Conservation (phyloP, 2,113 vertebrate species). For the Plestiodon gilberti region DNA sequence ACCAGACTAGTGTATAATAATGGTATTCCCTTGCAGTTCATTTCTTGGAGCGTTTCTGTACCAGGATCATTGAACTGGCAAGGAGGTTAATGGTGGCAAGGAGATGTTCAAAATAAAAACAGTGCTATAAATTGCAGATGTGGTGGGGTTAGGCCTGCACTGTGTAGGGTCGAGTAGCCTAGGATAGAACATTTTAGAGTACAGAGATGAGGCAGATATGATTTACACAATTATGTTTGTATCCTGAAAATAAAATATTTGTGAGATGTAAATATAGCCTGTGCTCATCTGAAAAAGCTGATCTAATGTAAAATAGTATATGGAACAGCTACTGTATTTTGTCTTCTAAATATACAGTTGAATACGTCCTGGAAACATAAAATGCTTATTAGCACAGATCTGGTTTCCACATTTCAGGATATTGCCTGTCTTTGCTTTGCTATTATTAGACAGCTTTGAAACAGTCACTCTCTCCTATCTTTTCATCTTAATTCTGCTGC, state of each 20-base stretch:
- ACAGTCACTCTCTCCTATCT: slow-evolving; percentile 39
- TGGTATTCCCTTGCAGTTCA: background rate
- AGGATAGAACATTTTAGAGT: background rate
- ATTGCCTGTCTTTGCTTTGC: slow-evolving; percentile 41
- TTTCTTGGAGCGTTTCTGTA: background rate
- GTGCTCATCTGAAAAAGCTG: slow-evolving; percentile 22
- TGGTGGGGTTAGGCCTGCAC: background rate
- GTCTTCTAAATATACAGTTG: slow-evolving; percentile 1
- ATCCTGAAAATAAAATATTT: slow-evolving; percentile 6
- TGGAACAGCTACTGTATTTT: slow-evolving; percentile 43
- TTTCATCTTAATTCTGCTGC: slow-evolving; percentile 54
- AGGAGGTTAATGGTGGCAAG: background rate
- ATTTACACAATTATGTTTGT: background rate
- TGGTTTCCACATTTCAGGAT: slow-evolving; percentile 37
- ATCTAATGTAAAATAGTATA: slow-evolving; percentile 21
- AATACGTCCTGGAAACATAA: slow-evolving; percentile 40
- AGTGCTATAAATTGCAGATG: background rate
- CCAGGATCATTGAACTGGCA: background rate
- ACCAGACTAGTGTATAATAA: too few species aligned
- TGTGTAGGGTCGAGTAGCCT: too few species aligned
- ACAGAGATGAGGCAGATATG: background rate
- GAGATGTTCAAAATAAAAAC: background rate
- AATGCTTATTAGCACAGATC: slow-evolving; percentile 57
- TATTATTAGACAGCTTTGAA: slow-evolving; percentile 48
- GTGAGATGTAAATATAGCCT: fast-evolving